Percentiles rank a stretch among this genome's conserved stretches.
Conservation (phyloP, 2,888 invertebrate species). For the Meloe dianella region DNA sequence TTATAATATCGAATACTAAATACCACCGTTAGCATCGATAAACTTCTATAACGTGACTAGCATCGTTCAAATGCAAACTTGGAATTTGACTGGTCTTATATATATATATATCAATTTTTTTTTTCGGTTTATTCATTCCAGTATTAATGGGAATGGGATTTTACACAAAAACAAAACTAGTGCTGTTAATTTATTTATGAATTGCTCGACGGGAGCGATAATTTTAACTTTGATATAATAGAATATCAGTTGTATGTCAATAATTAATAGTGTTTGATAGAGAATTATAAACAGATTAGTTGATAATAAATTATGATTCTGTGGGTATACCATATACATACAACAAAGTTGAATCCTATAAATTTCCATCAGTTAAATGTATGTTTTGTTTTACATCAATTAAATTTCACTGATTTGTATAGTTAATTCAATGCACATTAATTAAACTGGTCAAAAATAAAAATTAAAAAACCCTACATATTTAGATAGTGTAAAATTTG, state of each 20-base stretch:
- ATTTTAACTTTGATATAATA: conserved; percentile 35
- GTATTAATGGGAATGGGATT: background rate
- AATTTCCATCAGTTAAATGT: conserved; percentile 18
- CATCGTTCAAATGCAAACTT: background rate
- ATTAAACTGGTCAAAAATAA: conserved; percentile 13
- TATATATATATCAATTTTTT: background rate
- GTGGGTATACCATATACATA: conserved; percentile 6
- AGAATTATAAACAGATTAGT: conserved; percentile 50
- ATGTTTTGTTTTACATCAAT: conserved; percentile 18
- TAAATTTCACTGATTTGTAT: conserved; percentile 16
- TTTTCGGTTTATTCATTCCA: background rate
- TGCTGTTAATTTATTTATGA: conserved; percentile 4
- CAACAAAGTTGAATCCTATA: conserved; percentile 27
- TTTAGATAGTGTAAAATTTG: too few relatives aligned
- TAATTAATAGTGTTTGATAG: conserved; percentile 46
- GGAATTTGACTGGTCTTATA: background rate
- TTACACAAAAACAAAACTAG: background rate
- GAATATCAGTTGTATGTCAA: conserved; percentile 49
- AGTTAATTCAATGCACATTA: background rate
- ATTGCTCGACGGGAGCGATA: conserved; percentile 20
- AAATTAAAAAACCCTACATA: conserved; percentile 12
- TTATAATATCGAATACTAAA: background rate
- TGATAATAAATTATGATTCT: conserved; percentile 44
- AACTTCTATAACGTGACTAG: conserved; percentile 17
- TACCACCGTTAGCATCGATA: background rate